phyloP scores from a whole-genome alignment of 2,888 invertebrate species.

The Cordylochernes scorpioides region DNA sequence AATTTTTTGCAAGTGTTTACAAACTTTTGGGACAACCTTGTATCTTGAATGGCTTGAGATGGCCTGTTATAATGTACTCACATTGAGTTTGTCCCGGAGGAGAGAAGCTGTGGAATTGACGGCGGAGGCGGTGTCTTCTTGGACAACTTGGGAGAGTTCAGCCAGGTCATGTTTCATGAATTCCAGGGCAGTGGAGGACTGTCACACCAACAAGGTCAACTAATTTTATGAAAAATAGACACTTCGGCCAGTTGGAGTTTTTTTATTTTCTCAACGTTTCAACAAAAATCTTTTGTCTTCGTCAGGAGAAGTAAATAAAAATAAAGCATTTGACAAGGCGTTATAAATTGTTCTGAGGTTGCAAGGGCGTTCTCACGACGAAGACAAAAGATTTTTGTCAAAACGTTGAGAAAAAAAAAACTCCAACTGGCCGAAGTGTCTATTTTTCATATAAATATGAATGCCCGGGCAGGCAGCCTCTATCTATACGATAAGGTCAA shows the following conservation, averaged over 20 bases:
- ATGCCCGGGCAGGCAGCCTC: too few relatives aligned
- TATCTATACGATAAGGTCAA: too few relatives aligned
- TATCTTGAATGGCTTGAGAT: background rate
- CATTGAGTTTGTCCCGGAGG: constrained; percentile 40
- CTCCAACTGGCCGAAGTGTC: too few relatives aligned
- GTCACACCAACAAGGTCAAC: constrained; percentile 2
- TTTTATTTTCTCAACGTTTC: too few relatives aligned
- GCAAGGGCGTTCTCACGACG: background rate
- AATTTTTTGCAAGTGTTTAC: too few relatives aligned
- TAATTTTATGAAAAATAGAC: background rate
- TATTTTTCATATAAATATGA: too few relatives aligned
- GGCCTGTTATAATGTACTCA: constrained; percentile 17
- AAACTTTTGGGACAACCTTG: too few relatives aligned
- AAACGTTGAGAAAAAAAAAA: too few relatives aligned
- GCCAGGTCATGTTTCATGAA: constrained; percentile 48
- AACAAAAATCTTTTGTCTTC: too few relatives aligned
- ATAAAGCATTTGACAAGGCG: background rate
- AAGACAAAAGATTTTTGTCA: too few relatives aligned
- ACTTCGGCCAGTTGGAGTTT: too few relatives aligned
- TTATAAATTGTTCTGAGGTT: background rate
- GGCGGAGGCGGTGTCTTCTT: constrained; percentile 39
- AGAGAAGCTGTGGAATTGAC: constrained; percentile 35
- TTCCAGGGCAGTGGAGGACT: constrained; percentile 44
- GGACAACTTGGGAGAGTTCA: constrained; percentile 42
- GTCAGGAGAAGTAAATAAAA: too few relatives aligned